These are phyloP conservation scores for Campaea margaritaria DNA, from an alignment of 2,888 invertebrate species.

Conservation along the genomic window DNA sequence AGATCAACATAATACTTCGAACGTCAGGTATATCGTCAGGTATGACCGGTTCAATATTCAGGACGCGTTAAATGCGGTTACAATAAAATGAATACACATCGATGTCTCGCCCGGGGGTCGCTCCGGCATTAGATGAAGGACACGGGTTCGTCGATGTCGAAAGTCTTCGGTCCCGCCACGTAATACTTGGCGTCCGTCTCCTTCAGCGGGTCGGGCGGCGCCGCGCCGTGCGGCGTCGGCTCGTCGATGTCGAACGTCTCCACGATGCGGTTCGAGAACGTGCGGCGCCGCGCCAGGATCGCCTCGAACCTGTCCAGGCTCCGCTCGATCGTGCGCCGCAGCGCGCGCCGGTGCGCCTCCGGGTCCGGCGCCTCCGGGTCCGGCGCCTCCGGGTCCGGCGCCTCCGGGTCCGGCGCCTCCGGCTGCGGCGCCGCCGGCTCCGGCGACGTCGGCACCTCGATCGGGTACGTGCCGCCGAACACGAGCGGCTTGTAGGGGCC, in stretches of 20 bases:
- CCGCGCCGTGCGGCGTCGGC: conserved; percentile 34
- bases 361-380: conserved; percentile 50
- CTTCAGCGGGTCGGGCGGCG: conserved; percentile 15
- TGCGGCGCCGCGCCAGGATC: conserved; percentile 53
- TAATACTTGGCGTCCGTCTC: conserved; percentile 46
- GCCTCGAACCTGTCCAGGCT: conserved; percentile 78
- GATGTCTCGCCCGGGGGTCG: not conserved
- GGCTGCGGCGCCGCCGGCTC: conserved; percentile 51
- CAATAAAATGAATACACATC: conserved; percentile 4
- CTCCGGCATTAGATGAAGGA: conserved; percentile 11
- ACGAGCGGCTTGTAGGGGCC: conserved; percentile 87
- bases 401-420: conserved; percentile 59
- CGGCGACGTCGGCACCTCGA: conserved; percentile 87
- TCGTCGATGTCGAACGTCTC: conserved; percentile 58
- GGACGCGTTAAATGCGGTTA: not conserved
- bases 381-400: conserved; percentile 47
- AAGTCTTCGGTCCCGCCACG: conserved; percentile 81
- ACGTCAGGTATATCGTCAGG: not conserved
- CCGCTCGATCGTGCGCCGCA: conserved; percentile 74
- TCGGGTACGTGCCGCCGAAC: conserved; percentile 95
- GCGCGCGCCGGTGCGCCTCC: conserved; percentile 49
- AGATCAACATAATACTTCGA: conserved; percentile 23
- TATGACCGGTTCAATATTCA: not conserved
- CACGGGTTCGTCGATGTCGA: conserved; percentile 85
- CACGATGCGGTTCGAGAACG: conserved; percentile 30